Base-by-base conservation (phyloP, 1,140 invertebrate species). In the Bacillus rossius region DNA sequence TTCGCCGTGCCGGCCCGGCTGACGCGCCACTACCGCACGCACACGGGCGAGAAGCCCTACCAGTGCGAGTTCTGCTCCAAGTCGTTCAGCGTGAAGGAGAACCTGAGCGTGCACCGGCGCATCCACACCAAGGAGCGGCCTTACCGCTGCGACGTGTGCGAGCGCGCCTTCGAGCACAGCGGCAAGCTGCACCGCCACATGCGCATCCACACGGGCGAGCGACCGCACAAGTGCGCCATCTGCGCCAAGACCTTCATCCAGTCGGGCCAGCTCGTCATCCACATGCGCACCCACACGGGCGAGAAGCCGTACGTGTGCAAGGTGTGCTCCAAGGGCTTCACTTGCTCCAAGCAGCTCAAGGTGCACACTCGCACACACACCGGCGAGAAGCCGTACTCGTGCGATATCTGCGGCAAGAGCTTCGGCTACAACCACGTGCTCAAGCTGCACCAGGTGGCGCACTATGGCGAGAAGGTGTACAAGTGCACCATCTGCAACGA, bases 41-140 rank as follows among this genome's bases (percentile, higher is more conserved):
- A 94, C 69, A 94, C 91, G 0, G 92, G 94, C 2, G 88, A 89
- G 69, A 84, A 86, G 52, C 88, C 88, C 1, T 92, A 89, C 66
- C 84, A 91, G 66, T 96, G 94, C 73, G 93, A 96, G 67, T 94
- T 90, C 70, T 96, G 94, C 75, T 87, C 86, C 69, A 94, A 94
- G 70, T 87, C 88, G 61, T 94, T 94, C 69, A 93, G 91, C 61
- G 91, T 94, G 1, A 95, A 94, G 71, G 91, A 94, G 71, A 94
- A 94, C 72, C 77, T 94, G 42, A 92, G 91, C 72, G 92, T 94
- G 1, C 92, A 95, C 70, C 80, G 91, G n/a, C 80, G 92, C 38
- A 94, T 94, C 52, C 92, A 95, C 71, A 94, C 92, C 25, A 94
- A 94, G 71, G 88, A 91, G 73, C 79, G 87, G 0, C 89, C 89